These are phyloP conservation scores for Cepaea hortensis DNA, from an alignment of 2,888 invertebrate genomes.

Conservation along the genomic window DNA sequence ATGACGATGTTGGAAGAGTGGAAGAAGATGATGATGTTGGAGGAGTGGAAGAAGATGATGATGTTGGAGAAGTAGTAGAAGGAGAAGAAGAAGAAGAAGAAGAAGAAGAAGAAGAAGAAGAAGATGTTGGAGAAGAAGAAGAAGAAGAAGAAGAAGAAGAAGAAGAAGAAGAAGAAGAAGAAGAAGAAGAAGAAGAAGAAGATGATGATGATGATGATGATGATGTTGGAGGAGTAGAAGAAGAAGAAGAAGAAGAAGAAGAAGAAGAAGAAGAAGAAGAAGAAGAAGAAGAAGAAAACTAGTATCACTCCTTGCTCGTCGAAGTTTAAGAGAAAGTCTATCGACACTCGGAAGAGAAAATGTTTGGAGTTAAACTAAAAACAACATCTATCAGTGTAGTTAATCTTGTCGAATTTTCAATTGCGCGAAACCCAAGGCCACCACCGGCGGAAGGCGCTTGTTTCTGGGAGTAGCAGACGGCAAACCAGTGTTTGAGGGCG, in stretches of 20 bases:
- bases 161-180: too few species aligned
- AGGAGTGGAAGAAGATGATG: too few species aligned
- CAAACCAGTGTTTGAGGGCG: neutral
- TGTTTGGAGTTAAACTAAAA: conserved; percentile 13
- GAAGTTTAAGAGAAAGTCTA: neutral
- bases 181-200: too few species aligned
- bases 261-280: conserved; percentile 1
- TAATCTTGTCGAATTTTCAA: conserved; percentile 33
- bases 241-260: conserved; percentile 6
- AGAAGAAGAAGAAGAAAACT: conserved; percentile 12
- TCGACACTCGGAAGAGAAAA: neutral
- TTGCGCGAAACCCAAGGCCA: conserved; percentile 22
- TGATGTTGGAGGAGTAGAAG: neutral
- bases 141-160: too few species aligned
- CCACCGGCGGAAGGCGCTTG: neutral
- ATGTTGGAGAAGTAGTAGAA: too few species aligned
- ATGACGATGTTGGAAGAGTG: too few species aligned
- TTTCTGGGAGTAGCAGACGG: neutral
- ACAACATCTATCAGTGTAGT: conserved; percentile 7
- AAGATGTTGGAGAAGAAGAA: too few species aligned
- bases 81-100: too few species aligned
- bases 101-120: too few species aligned
- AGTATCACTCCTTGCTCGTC: neutral
- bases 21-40: too few species aligned
- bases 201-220: neutral